Conservation (phyloP, 2,797 vertebrate genomes). For the Lutjanus argentimaculatus region DNA sequence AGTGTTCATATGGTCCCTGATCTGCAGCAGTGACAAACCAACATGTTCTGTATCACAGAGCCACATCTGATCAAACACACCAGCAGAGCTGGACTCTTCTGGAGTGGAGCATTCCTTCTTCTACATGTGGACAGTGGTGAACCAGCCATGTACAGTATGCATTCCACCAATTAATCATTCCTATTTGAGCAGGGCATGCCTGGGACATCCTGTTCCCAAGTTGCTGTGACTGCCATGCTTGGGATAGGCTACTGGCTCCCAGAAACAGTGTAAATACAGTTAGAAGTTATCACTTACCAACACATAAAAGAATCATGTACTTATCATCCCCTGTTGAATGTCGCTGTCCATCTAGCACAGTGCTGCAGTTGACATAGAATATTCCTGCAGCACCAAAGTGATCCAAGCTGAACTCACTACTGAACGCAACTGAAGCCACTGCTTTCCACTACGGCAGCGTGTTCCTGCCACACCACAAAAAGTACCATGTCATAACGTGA, state of each 20-base stretch:
- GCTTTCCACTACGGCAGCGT: slow-evolving; percentile 10
- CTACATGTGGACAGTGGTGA: not conserved
- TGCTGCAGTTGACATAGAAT: slow-evolving; percentile 12
- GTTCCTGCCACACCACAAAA: no score
- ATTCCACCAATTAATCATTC: not conserved
- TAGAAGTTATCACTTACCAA: not conserved
- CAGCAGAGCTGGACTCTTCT: not conserved
- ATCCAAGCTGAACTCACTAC: slow-evolving; percentile 13
- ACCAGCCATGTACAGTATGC: not conserved
- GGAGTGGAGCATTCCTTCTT: not conserved
- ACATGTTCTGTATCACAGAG: not conserved
- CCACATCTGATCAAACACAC: not conserved
- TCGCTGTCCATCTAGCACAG: slow-evolving; percentile 1
- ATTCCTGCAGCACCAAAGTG: slow-evolving; percentile 9
- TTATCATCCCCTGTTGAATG: not conserved
- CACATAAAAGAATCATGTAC: not conserved
- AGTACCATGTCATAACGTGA: no score
- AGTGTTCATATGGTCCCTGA: slow-evolving; percentile 23
- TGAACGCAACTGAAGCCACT: slow-evolving; percentile 33
- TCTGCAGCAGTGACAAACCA: slow-evolving; percentile 30
- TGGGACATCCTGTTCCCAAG: not conserved
- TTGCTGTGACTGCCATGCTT: not conserved
- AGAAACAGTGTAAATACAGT: slow-evolving; percentile 10
- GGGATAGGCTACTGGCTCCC: not conserved
- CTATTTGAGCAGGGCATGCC: not conserved